Percentiles rank a stretch among this genome's conserved stretches.
These are phyloP conservation scores for Andricus quercusramuli DNA, from an alignment of 2,888 invertebrate genomes.

Conservation along the genomic window DNA sequence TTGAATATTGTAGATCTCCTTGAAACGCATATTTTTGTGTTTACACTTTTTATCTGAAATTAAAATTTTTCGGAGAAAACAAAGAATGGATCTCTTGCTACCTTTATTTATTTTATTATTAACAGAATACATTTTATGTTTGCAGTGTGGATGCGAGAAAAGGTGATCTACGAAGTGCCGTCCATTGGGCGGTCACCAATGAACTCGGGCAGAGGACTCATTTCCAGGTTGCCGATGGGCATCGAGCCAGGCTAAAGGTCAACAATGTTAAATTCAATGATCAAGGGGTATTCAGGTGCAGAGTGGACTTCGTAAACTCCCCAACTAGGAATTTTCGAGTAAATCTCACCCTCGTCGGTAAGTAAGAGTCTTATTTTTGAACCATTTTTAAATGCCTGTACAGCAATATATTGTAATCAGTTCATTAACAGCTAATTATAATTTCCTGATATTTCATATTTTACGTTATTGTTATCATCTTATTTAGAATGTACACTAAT, in stretches of 20 bases:
- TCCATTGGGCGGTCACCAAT: conserved; percentile 89
- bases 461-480: no score
- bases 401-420: not conserved
- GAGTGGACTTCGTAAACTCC: conserved; percentile 93
- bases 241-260: conserved; percentile 85
- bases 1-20: no score
- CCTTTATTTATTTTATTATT: not conserved
- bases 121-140: conserved; percentile 43
- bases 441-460: no score
- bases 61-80: no score
- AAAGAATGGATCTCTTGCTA: not conserved
- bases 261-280: conserved; percentile 86
- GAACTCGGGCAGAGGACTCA: conserved; percentile 88
- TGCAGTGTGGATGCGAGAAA: conserved; percentile 89
- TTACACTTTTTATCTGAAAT: no score
- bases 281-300: conserved; percentile 91
- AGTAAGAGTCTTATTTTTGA: conserved; percentile 74
- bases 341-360: conserved; percentile 93
- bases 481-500: no score
- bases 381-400: not conserved
- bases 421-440: no score
- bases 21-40: no score
- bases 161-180: conserved; percentile 83
- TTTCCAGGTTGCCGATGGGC: conserved; percentile 86
- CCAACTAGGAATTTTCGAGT: conserved; percentile 93